Base-by-base conservation (phyloP, 2,113 vertebrate species). In the Entomyzon cyanotis region DNA sequence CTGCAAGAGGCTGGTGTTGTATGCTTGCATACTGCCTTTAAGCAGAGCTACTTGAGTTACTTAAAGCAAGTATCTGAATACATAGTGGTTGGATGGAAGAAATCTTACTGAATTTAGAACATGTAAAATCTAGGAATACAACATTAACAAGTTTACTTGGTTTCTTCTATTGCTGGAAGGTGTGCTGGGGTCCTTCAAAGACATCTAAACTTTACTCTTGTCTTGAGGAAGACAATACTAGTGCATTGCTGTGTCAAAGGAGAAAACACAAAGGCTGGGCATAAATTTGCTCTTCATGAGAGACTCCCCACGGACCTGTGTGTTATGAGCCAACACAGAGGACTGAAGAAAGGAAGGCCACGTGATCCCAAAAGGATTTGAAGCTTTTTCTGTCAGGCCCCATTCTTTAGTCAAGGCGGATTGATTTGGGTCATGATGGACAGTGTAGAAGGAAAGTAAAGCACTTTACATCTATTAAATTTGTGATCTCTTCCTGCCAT, bases 231-330 rank as follows among this genome's bases (percentile, higher is more conserved):
- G 30, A 39, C 11, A 64, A 16, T 15, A 11, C 4, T 1, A 35
- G 3, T 19, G 33, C 3, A 55, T 4, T 8, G 50, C 7, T 2
- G 0, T 10, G 2, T 7, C 5, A 4, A 60, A 77, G 44, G 12
- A 50, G 3, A 7, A 42, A 59, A 37, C 7, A 12, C 11, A 39
- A 21, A 67, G 16, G 1, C 11, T n/a, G 17, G 15, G 28, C 42
- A 41, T 7, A 46, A 11, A 55, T 63, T 22, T 64, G 5, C 3
- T 24, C 5, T 12, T 76, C 13, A 15, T 25, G 17, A 64, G 8
- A 9, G 6, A 21, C 21, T 46, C 19, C 58, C 2, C 5, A 21
- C 5, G 46, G 10, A 21, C 5, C 50, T 2, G 1, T 19, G 3
- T 52, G 10, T 27, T 58, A 76, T 18, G 5, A 3, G 7, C 16